These are phyloP conservation scores for Apotomis capreana DNA, from an alignment of 2,888 invertebrate species.

Conservation along the genomic window DNA sequence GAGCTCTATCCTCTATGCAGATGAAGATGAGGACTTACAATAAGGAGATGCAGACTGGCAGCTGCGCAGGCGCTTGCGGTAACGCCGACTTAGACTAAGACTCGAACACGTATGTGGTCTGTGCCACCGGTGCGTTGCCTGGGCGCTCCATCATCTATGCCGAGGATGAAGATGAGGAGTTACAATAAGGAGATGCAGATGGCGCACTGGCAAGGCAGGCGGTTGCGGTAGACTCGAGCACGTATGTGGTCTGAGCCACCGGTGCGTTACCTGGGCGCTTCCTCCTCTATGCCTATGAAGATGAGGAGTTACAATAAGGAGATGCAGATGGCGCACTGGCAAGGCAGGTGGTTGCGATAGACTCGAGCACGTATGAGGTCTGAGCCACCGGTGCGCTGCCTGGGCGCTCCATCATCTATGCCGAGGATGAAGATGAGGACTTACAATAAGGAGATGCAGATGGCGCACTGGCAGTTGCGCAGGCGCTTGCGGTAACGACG, in stretches of 20 bases:
- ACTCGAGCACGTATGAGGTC: constrained; percentile 81
- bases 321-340: constrained; percentile 89
- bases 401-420: constrained; percentile 62
- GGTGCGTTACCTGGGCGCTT: constrained; percentile 72
- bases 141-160: constrained; percentile 63
- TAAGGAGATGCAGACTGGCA: constrained; percentile 87
- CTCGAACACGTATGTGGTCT: constrained; percentile 81
- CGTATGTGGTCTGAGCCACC: constrained; percentile 80
- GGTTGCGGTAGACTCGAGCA: constrained; percentile 81
- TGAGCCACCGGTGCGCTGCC: constrained; percentile 78
- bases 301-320: constrained; percentile 70
- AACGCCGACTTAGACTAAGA: constrained; percentile 50
- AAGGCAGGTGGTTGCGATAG: constrained; percentile 80
- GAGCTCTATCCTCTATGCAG: constrained; percentile 60
- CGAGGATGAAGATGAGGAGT: too few relatives aligned
- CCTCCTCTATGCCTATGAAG: constrained; percentile 53
- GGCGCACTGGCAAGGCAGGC: constrained; percentile 87
- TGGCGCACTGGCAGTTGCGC: constrained; percentile 86
- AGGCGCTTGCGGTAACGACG: constrained; percentile 78
- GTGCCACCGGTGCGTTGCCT: constrained; percentile 77
- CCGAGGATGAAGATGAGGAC: constrained; percentile 58
- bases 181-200: constrained; percentile 35
- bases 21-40: constrained; percentile 53
- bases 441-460: constrained; percentile 88
- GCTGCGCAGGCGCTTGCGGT: constrained; percentile 73